Base-by-base conservation (phyloP, 2,888 invertebrate genomes). In the Ligdia adustata region DNA sequence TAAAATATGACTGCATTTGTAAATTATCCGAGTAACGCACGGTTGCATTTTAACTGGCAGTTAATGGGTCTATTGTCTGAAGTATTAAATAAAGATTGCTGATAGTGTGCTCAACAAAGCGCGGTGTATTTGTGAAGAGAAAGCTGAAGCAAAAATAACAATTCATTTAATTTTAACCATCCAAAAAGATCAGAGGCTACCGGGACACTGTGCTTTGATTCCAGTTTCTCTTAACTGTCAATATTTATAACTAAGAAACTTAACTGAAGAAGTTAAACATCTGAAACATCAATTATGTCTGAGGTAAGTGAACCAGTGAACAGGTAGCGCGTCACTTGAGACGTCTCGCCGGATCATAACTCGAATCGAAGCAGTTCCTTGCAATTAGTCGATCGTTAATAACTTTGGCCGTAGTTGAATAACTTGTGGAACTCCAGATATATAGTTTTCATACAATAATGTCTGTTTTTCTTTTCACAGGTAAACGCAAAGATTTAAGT, bases 261-360 rank as follows among this genome's bases (percentile, higher is more conserved):
- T 18, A n/a, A n/a, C 18, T 18, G 4, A 18, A n/a, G 9, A n/a
- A 15, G 4, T 31, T 12, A 37, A 32, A 41, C 9, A 9, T 39
- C 29, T 31, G 22, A 40, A 37, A 71, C 69, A 73, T 77, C 80
- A 79, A 81, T 82, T 79, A 77, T 73, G 72, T 67, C 50, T 49
- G 69, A 69, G 66, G 57, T 65, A 61, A 68, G 54, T 59, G 54
- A 28, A 31, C 28, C 6, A 33, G 55, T 57, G 54, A 18, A 9
- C 73, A 79, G 77, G 80, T 78, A 79, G 75, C 73, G 63, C 60
- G 74, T 73, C 72, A 82, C 86, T 87, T 69, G 84, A 86, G 86
- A 87, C 84, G 86, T 86, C 83, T 83, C 79, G 78, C 71, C 70
- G 63, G 62, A 60, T 67, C 27, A 70, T 29, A 22, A 32, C 9